These are phyloP conservation scores for Anagrus nilaparvatae DNA, from an alignment of 1,140 invertebrate genomes.

Conservation along the genomic window DNA sequence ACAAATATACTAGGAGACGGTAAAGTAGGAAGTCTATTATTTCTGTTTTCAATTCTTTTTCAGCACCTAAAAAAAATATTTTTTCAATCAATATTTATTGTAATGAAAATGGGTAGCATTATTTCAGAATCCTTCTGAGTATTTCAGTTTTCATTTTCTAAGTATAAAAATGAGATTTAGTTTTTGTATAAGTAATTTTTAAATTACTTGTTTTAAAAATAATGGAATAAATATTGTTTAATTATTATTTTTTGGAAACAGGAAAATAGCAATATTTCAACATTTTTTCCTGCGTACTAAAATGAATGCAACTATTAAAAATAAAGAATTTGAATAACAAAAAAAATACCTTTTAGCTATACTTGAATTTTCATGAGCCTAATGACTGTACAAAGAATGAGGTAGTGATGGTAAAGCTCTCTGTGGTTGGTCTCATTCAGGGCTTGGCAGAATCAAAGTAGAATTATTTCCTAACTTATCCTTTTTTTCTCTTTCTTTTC, in stretches of 20 bases:
- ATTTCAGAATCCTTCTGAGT: too few relatives aligned
- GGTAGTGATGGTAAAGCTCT: too few relatives aligned
- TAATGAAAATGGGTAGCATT: too few relatives aligned
- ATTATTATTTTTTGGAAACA: too few relatives aligned
- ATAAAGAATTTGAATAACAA: neutral
- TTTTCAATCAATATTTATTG: too few relatives aligned
- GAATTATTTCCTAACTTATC: slow-evolving; percentile 33
- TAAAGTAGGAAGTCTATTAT: slow-evolving; percentile 33
- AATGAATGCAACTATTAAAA: neutral
- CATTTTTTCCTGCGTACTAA: too few relatives aligned
- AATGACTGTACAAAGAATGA: slow-evolving; percentile 35
- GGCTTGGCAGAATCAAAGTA: slow-evolving; percentile 34
- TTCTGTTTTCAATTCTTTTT: slow-evolving; percentile 33
- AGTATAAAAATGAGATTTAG: too few relatives aligned
- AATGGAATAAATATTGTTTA: too few relatives aligned
- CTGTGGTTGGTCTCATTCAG: too few relatives aligned
- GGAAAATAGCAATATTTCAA: neutral
- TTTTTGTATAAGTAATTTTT: too few relatives aligned
- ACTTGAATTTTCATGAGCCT: slow-evolving; percentile 33
- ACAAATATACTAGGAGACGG: slow-evolving; percentile 49
- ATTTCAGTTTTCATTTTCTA: neutral
- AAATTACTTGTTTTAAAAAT: too few relatives aligned
- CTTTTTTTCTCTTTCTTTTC: slow-evolving; percentile 32
- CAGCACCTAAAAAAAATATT: slow-evolving; percentile 28
- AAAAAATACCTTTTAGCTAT: slow-evolving; percentile 29